These are phyloP conservation scores for Nephotettix cincticeps DNA, from an alignment of 1,140 invertebrate species.

Conservation along the genomic window DNA sequence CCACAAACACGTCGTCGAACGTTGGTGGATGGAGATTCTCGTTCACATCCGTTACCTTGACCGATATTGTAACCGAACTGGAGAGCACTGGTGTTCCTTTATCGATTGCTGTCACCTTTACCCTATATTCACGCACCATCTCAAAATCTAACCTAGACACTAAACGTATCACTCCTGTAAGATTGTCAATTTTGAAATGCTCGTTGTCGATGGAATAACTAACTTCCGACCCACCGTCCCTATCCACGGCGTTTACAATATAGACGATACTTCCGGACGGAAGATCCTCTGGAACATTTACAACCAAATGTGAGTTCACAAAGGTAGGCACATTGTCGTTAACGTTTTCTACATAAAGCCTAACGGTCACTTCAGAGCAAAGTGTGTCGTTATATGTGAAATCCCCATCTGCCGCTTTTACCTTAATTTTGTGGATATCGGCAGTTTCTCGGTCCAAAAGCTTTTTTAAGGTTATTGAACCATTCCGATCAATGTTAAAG, in stretches of 20 bases:
- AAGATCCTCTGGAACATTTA: slow-evolving; percentile 87
- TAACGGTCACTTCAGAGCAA: slow-evolving; percentile 71
- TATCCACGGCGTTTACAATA: slow-evolving; percentile 81
- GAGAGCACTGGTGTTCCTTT: slow-evolving; percentile 70
- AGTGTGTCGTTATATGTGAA: slow-evolving; percentile 52
- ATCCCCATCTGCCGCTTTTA: slow-evolving; percentile 73
- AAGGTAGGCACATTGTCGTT: slow-evolving; percentile 90
- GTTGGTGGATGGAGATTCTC: slow-evolving; percentile 75
- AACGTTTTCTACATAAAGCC: slow-evolving; percentile 79
- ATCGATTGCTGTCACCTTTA: slow-evolving; percentile 79
- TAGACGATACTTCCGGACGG: slow-evolving; percentile 83
- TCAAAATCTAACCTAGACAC: slow-evolving; percentile 78
- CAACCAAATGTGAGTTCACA: slow-evolving; percentile 67
- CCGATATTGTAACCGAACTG: slow-evolving; percentile 77
- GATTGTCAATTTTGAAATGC: slow-evolving; percentile 78
- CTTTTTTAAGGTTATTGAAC: slow-evolving; percentile 71
- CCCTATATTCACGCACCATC: slow-evolving; percentile 79
- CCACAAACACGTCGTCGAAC: slow-evolving; percentile 76
- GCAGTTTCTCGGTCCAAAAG: slow-evolving; percentile 80
- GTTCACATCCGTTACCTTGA: slow-evolving; percentile 81
- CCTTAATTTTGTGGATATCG: slow-evolving; percentile 75
- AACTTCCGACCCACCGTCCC: slow-evolving; percentile 73
- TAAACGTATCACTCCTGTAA: slow-evolving; percentile 75
- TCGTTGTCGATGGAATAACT: slow-evolving; percentile 62
- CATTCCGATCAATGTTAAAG: slow-evolving; percentile 78